phyloP scores from a whole-genome alignment of 2,888 invertebrate genomes.

The Diaphora mendica region DNA sequence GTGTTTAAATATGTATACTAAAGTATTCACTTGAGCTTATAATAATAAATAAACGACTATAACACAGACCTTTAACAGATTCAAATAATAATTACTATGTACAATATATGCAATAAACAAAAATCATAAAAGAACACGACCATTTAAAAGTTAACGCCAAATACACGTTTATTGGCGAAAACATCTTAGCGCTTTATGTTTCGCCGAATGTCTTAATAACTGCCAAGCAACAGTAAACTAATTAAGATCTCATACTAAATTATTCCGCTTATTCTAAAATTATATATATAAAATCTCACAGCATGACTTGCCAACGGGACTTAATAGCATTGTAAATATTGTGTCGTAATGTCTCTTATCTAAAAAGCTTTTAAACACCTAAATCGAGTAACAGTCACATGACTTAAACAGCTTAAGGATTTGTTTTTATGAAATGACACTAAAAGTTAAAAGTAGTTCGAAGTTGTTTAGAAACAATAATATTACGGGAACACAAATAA shows the following conservation, averaged over 20 bases:
- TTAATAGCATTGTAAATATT: not conserved
- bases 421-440: not conserved
- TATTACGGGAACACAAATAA: not conserved
- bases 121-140: not conserved
- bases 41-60: not conserved
- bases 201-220: not conserved
- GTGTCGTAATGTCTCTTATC: slow-evolving; percentile 1
- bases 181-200: not conserved
- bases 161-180: not conserved
- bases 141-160: not conserved
- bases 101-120: not conserved
- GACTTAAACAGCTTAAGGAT: not conserved
- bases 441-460: not conserved
- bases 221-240: not conserved
- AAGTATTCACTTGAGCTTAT: not conserved
- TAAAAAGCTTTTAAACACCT: not conserved
- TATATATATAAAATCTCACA: slow-evolving; percentile 7
- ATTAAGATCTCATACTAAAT: not conserved
- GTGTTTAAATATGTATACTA: not conserved
- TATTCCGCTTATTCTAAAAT: not conserved
- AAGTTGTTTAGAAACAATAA: not conserved
- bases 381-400: not conserved
- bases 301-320: not conserved
- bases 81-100: not conserved
- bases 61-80: not conserved